phyloP scores from a whole-genome alignment of 2,113 vertebrate species.

The Burhinus bistriatus region DNA sequence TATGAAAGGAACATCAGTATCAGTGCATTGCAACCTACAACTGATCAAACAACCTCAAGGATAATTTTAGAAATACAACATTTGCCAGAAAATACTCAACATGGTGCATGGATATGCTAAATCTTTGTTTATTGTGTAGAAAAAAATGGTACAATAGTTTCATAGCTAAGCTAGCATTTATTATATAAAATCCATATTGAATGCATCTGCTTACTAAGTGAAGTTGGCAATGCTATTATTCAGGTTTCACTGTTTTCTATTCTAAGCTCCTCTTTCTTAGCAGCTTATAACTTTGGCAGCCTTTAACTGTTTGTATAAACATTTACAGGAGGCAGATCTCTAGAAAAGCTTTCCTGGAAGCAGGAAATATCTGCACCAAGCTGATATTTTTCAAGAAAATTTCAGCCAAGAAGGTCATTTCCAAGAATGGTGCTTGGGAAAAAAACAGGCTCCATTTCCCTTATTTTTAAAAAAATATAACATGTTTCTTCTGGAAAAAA shows the following conservation, averaged over 20 bases:
- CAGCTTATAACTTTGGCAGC: not conserved
- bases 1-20: not conserved
- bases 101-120: not conserved
- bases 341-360: slow-evolving; percentile 55
- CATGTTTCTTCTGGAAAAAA: not conserved
- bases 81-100: not conserved
- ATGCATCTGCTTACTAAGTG: not conserved
- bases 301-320: slow-evolving; percentile 2
- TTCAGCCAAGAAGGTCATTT: not conserved
- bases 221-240: not conserved
- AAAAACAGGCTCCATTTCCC: not conserved
- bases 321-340: slow-evolving; percentile 5
- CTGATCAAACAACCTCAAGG: not conserved
- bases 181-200: not conserved
- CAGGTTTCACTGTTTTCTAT: not conserved
- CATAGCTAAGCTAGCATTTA: not conserved
- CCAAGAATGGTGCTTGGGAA: not conserved
- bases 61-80: not conserved
- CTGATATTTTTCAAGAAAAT: slow-evolving; percentile 37
- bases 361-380: slow-evolving; percentile 32
- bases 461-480: not conserved
- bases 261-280: not conserved
- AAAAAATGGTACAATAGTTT: not conserved
- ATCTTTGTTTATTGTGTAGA: not conserved
- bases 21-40: not conserved